phyloP scores from a whole-genome alignment of 2,888 invertebrate genomes.

The Polydrusus cervinus region DNA sequence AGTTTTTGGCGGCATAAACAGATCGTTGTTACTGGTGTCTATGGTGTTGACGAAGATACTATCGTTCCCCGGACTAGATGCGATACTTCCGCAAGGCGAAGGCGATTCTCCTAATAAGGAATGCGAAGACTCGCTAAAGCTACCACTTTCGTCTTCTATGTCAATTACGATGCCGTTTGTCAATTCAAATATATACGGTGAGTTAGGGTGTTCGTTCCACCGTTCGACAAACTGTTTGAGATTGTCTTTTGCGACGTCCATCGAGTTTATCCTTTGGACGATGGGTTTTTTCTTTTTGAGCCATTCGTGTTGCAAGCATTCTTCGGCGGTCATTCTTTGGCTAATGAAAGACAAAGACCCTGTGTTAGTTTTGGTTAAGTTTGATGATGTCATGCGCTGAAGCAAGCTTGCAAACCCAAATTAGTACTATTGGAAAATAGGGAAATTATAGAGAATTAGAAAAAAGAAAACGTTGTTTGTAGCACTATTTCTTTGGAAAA shows the following conservation, averaged over 20 bases:
- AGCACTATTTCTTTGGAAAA: background rate
- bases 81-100: constrained; percentile 85
- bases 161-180: constrained; percentile 61
- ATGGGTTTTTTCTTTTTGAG: constrained; percentile 75
- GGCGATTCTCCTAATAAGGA: constrained; percentile 84
- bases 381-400: constrained; percentile 47
- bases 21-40: constrained; percentile 54
- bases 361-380: constrained; percentile 56
- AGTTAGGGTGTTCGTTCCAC: constrained; percentile 92
- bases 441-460: background rate
- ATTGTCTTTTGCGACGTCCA: constrained; percentile 88
- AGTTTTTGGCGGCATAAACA: constrained; percentile 49
- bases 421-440: constrained; percentile 35
- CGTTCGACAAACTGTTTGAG: constrained; percentile 88
- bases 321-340: constrained; percentile 86
- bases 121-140: constrained; percentile 64
- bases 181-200: constrained; percentile 87
- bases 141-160: constrained; percentile 26
- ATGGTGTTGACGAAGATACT: constrained; percentile 64
- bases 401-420: constrained; percentile 55
- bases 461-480: background rate
- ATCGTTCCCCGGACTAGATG: constrained; percentile 78
- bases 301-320: constrained; percentile 93
- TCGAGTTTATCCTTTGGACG: constrained; percentile 66
- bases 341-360: constrained; percentile 79